A percentile compares a stretch with the other conserved stretches of the same genome.
phyloP scores from a whole-genome alignment of 2,797 vertebrate genomes.

The Taeniopygia guttata region DNA sequence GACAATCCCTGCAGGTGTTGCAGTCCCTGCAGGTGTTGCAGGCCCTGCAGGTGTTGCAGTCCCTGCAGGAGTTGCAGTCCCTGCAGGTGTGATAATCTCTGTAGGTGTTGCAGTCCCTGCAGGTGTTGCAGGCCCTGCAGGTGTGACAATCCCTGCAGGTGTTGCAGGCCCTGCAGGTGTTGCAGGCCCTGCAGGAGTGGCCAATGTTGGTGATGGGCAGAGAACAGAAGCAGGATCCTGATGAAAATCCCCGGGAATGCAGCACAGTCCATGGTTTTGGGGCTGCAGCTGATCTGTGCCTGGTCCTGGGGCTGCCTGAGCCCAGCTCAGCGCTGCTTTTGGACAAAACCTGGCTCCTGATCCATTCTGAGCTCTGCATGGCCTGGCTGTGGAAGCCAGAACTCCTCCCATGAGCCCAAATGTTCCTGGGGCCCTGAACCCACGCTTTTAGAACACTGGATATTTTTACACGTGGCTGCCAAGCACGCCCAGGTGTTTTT shows the following conservation, averaged over 20 bases:
- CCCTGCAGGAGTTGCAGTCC: no score
- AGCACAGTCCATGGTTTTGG: neutral
- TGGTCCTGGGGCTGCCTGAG: neutral
- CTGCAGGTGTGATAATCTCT: no score
- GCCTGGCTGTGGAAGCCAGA: neutral
- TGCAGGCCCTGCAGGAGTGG: no score
- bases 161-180: no score
- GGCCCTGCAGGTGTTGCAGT: neutral
- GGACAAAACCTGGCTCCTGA: neutral
- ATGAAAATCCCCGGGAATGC: neutral
- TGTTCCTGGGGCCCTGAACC: neutral
- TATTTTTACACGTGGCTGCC: neutral
- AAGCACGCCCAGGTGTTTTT: neutral
- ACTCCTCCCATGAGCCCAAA: neutral
- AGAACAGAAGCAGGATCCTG: neutral
- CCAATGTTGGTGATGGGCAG: neutral
- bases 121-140: neutral
- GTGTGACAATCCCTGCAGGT: fast-evolving
- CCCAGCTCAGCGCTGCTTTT: neutral
- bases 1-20: no score
- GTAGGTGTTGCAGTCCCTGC: neutral
- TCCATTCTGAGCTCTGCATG: neutral
- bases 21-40: neutral
- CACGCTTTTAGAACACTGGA: neutral
- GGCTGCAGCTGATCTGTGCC: neutral